phyloP scores from a whole-genome alignment of 2,888 invertebrate genomes.

The Philaethria dido region DNA sequence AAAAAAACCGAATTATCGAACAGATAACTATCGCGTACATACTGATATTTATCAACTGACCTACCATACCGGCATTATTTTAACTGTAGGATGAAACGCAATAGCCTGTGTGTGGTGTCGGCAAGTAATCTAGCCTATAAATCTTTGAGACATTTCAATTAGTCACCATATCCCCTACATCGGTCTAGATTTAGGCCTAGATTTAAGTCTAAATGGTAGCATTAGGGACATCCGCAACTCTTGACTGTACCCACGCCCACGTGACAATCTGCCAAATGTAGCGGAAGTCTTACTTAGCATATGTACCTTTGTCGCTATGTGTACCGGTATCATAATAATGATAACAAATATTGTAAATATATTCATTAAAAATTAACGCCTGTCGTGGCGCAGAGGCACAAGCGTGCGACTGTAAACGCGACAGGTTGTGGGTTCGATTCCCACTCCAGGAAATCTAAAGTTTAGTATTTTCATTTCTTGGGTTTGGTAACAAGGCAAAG shows the following conservation, averaged over 20 bases:
- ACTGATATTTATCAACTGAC: not conserved
- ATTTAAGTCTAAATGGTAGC: constrained; percentile 17
- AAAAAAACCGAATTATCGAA: too few species aligned
- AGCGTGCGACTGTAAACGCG: too few species aligned
- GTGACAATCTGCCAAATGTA: constrained; percentile 50
- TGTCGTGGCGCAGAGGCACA: too few species aligned
- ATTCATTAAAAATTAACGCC: too few species aligned
- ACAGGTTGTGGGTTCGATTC: too few species aligned
- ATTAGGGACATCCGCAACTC: constrained; percentile 36
- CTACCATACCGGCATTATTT: not conserved
- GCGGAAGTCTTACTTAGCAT: constrained; percentile 35
- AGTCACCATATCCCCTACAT: constrained; percentile 13
- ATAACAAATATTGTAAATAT: not conserved
- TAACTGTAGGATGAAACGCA: not conserved
- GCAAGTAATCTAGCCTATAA: constrained; percentile 2
- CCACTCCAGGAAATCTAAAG: too few species aligned
- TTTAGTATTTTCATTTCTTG: too few species aligned
- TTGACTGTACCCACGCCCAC: constrained; percentile 56
- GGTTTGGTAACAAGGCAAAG: too few species aligned
- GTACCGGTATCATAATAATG: not conserved
- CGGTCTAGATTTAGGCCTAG: constrained; percentile 22
- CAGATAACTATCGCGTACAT: not conserved
- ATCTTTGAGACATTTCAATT: constrained; percentile 10
- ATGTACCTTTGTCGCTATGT: constrained; percentile 16
- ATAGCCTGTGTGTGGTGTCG: not conserved